A percentile compares a stretch with the other conserved stretches of the same genome.
These are phyloP conservation scores for Zaprionus bogoriensis DNA, from an alignment of 2,888 invertebrate species.

Conservation along the genomic window DNA sequence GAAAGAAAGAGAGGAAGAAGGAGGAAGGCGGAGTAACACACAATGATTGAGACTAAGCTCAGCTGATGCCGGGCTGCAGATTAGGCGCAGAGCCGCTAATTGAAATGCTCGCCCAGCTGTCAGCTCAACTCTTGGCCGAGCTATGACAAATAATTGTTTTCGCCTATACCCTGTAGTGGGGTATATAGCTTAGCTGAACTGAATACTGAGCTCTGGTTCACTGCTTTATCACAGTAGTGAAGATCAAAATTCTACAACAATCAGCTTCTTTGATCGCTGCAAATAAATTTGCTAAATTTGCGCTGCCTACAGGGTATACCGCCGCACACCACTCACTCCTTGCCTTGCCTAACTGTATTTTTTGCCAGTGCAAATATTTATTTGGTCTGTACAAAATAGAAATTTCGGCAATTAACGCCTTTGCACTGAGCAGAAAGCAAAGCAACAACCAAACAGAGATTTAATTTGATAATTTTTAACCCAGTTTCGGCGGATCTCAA, in stretches of 20 bases:
- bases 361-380: conserved; percentile 16
- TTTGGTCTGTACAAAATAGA: conserved; percentile 19
- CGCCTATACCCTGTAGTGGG: background rate
- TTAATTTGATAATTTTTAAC: conserved; percentile 42
- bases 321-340: background rate
- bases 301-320: background rate
- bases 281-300: too few species aligned
- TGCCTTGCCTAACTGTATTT: background rate
- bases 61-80: conserved; percentile 21
- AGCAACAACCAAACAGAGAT: conserved; percentile 1
- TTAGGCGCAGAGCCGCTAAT: conserved; percentile 37
- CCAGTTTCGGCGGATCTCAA: conserved; percentile 22
- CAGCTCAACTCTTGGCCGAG: conserved; percentile 1
- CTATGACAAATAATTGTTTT: conserved; percentile 4
- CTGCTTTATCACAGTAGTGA: too few species aligned
- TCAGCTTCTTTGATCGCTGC: too few species aligned
- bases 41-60: background rate
- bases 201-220: too few species aligned
- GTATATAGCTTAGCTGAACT: background rate
- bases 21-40: conserved; percentile 3
- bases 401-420: conserved; percentile 53
- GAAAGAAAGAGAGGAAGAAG: too few species aligned
- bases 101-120: conserved; percentile 44
- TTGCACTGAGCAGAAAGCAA: conserved; percentile 7
- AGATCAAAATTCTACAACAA: too few species aligned